Evolutionary conservation across 2,113 vertebrate species (phyloP), one percentile per base, ranked within the genome.

Genomic region (Phalacrocorax pelagicus): DNA sequence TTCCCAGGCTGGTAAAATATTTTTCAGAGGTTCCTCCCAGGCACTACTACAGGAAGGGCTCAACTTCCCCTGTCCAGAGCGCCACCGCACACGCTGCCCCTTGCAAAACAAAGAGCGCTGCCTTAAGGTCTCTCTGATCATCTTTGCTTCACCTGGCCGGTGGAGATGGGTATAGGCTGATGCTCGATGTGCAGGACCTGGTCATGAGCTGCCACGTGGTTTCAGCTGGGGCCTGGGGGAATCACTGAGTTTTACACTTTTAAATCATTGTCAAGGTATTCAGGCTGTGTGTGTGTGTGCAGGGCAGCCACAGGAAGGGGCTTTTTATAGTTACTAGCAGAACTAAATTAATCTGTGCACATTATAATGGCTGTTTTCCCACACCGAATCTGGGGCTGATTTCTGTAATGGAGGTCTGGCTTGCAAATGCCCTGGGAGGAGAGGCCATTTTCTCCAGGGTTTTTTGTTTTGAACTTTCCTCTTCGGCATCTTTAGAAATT

Each of bases 141-240:
- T 23, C 46, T 40, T 34, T 11, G 22, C 22, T 65, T 47, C 49
- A 6, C 26, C 12, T 15, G 69, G n/a, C 15, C 2, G 1, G 63
- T 3, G 3, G 40, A 26, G 65, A 18, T 6, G 46, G 44, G 30
- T 4, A 15, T 0, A 15, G 40, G 58, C 58, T 72, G 52, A 40
- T 4, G 30, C 1, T 18, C 0, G 9, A 8, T 5, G n/a, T 10
- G 8, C 30, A 44, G 20, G 30, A 22, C 51, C 26, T 19, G n/a
- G 11, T 34, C 40, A 58, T 0, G 44, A 90, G 69, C 57, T 86
- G 51, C 57, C 32, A 2, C 4, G 0, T 19, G 66, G 46, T 83
- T 79, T 58, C 66, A 49, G 34, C 46, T 47, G 66, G 24, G 17
- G 17, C 18, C 18, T 20, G 51, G 44, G 14, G 27, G 67, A 79